These are phyloP conservation scores for Acholoe squamosa DNA, from an alignment of 2,888 invertebrate species.

Conservation along the genomic window DNA sequence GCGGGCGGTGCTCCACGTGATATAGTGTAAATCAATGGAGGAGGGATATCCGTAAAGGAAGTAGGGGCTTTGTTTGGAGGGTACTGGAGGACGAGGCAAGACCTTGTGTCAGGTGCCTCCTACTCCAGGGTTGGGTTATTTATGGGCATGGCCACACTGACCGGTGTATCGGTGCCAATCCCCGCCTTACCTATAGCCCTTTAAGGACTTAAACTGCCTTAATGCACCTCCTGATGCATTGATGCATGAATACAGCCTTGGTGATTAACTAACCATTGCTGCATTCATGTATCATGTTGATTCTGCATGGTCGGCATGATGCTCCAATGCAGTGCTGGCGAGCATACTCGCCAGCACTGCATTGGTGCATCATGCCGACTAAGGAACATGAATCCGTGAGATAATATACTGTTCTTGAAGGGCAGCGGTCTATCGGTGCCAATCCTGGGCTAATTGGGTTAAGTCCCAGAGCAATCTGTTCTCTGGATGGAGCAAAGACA, in stretches of 20 bases:
- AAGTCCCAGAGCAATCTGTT: constrained; percentile 16
- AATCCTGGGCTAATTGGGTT: constrained; percentile 16
- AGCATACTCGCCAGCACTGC: no score
- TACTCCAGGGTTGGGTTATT: background rate
- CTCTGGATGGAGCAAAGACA: background rate
- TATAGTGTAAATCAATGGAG: constrained; percentile 10
- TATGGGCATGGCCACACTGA: background rate
- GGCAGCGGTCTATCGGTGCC: background rate
- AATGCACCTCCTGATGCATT: no score
- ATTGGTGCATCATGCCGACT: no score
- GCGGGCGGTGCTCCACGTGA: background rate
- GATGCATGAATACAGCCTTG: no score
- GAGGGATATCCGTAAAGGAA: background rate
- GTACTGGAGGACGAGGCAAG: background rate
- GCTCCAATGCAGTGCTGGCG: no score
- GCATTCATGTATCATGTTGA: no score
- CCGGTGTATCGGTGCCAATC: background rate
- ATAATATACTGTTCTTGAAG: no score
- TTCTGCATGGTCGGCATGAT: no score
- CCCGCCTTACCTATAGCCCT: no score
- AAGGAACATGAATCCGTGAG: no score
- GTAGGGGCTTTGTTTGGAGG: background rate
- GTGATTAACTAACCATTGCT: no score
- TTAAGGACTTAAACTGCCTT: no score
- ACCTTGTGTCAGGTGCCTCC: background rate